These are phyloP conservation scores for Griposia aprilina DNA, from an alignment of 2,888 invertebrate genomes.

Conservation along the genomic window DNA sequence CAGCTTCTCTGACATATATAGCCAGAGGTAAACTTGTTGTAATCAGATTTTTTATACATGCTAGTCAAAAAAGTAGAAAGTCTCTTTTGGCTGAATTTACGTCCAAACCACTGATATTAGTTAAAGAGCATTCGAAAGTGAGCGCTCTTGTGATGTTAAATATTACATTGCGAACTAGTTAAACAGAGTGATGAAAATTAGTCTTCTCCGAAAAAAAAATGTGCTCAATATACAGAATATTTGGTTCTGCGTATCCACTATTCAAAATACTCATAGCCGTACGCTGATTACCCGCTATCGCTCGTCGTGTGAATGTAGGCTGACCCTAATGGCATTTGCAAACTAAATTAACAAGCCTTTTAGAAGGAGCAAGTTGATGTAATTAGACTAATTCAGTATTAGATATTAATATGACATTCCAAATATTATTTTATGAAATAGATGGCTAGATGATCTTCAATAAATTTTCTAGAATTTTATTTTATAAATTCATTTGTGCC, in stretches of 20 bases:
- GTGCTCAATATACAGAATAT: neutral
- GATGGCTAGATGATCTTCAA: neutral
- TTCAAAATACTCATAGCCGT: neutral
- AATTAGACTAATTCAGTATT: neutral
- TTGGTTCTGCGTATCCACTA: neutral
- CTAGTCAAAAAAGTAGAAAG: constrained; percentile 14
- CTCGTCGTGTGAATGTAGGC: neutral
- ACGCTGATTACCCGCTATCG: neutral
- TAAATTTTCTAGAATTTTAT: neutral
- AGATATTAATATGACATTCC: constrained; percentile 24
- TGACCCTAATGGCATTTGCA: neutral
- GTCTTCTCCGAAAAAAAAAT: no score
- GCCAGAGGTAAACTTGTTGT: neutral
- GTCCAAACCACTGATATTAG: neutral
- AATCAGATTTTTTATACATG: neutral
- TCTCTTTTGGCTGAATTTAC: neutral
- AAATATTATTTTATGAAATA: neutral
- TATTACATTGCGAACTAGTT: neutral
- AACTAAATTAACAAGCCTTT: neutral
- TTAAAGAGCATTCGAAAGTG: neutral
- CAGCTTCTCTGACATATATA: neutral
- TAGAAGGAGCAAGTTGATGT: neutral
- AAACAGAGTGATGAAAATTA: neutral
- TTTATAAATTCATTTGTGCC: neutral
- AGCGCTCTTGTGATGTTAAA: neutral